Conservation (phyloP, 2,888 invertebrate genomes). For the Eilema depressum region DNA sequence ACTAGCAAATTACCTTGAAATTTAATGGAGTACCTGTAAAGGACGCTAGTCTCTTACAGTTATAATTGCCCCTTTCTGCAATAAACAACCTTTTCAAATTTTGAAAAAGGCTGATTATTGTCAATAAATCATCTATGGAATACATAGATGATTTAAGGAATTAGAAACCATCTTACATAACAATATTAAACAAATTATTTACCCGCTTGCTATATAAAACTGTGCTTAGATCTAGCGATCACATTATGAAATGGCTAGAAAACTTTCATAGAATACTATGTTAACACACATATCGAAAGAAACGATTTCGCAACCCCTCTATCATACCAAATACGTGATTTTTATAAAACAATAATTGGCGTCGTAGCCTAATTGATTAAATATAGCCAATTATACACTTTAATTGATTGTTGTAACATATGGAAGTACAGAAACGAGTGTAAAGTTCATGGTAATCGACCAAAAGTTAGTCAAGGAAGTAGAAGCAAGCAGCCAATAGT, state of each 20-base stretch:
- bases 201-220: no score
- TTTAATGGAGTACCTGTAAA: no score
- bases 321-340: not conserved
- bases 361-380: not conserved
- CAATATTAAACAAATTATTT: no score
- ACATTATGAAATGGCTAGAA: not conserved
- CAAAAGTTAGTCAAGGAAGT: conserved; percentile 70
- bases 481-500: conserved; percentile 62
- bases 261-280: not conserved
- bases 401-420: conserved; percentile 18
- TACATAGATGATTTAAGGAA: conserved; percentile 17
- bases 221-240: no score
- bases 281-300: no score
- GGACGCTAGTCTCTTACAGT: no score
- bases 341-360: not conserved
- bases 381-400: not conserved
- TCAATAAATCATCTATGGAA: no score
- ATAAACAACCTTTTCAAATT: no score
- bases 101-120: no score
- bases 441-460: conserved; percentile 75
- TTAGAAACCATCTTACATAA: no score
- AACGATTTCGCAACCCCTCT: not conserved
- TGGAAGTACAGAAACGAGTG: conserved; percentile 29
- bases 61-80: no score
- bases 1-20: no score